A percentile compares a stretch with the other conserved stretches of the same genome.
Conservation (phyloP, 92 coral and sea anemone species). For the Galaxea fascicularis region DNA sequence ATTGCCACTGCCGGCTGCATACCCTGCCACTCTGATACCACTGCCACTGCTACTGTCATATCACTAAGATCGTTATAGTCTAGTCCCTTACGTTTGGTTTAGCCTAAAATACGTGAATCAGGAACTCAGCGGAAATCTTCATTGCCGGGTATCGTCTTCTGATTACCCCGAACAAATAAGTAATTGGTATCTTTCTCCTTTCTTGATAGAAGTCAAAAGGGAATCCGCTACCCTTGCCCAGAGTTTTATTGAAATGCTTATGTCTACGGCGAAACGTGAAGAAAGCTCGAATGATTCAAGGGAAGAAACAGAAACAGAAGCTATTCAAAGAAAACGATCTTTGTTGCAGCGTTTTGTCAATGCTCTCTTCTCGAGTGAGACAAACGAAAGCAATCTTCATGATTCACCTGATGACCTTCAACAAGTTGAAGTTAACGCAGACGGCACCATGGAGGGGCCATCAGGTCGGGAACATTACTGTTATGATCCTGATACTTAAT, state of each 20-base stretch:
- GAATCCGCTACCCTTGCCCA: neutral
- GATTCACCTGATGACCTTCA: neutral
- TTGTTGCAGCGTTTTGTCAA: neutral
- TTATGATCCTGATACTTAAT: too few relatives aligned
- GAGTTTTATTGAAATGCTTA: neutral
- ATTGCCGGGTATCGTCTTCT: too few relatives aligned
- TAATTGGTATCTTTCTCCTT: too few relatives aligned
- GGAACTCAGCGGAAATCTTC: too few relatives aligned
- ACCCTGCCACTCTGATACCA: too few relatives aligned
- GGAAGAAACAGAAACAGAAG: neutral
- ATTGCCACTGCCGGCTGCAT: too few relatives aligned
- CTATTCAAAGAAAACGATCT: neutral
- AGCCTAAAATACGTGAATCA: too few relatives aligned
- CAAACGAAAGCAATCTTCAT: neutral
- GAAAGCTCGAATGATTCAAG: neutral
- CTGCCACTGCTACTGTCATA: too few relatives aligned
- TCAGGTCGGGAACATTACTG: neutral
- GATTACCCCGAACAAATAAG: too few relatives aligned
- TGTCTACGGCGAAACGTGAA: neutral
- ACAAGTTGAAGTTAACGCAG: neutral
- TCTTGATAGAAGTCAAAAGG: neutral
- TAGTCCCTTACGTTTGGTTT: too few relatives aligned
- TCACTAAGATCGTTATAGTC: too few relatives aligned
- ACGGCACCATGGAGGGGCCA: neutral
- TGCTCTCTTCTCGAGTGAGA: neutral